Conservation (phyloP, 2,113 vertebrate species). For the Henicopernis longicauda region DNA sequence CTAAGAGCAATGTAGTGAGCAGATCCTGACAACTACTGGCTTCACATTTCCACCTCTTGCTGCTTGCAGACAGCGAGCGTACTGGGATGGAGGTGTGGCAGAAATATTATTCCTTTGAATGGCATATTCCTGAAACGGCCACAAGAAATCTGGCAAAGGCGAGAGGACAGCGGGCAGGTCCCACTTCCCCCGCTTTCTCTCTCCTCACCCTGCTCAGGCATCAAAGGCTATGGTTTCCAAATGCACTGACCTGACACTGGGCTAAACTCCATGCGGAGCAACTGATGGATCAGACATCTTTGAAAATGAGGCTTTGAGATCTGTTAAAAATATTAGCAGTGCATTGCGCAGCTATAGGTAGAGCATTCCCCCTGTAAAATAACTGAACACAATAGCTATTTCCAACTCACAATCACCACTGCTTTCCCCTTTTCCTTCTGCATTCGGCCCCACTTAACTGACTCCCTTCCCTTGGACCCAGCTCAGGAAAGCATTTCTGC, state of each 20-base stretch:
- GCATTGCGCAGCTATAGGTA: neutral
- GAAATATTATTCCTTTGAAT: neutral
- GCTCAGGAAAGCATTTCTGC: neutral
- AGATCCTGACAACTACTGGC: neutral
- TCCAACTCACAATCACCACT: neutral
- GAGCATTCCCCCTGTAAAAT: neutral
- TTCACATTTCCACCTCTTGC: neutral
- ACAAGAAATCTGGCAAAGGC: neutral
- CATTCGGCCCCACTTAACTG: neutral
- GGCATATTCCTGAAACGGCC: neutral
- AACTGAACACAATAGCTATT: neutral
- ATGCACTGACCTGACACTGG: neutral
- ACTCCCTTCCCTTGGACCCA: neutral
- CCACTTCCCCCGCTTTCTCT: neutral
- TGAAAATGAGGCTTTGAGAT: neutral
- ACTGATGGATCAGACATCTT: neutral
- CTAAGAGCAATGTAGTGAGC: neutral
- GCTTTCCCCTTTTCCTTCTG: neutral
- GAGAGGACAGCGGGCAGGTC: neutral
- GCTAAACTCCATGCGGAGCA: fast-evolving
- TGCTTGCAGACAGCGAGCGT: neutral
- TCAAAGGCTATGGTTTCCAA: neutral
- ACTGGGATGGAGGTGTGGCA: neutral
- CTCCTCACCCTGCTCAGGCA: neutral
- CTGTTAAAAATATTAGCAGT: neutral